A percentile compares a stretch with the other conserved stretches of the same genome.
Conservation (phyloP, 2,888 invertebrate species). For the Chrysotoxum bicinctum region DNA sequence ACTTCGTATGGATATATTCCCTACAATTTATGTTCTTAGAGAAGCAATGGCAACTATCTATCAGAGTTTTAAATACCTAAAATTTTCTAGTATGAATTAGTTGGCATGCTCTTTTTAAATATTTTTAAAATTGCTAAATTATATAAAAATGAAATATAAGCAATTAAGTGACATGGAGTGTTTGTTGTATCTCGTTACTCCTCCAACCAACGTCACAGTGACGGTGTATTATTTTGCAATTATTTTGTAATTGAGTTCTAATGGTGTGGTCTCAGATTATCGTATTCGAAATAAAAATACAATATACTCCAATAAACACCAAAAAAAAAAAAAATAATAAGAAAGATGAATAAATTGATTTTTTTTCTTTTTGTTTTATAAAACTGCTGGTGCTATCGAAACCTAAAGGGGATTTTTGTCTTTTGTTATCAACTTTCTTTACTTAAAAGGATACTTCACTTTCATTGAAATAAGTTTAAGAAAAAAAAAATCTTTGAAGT, state of each 20-base stretch:
- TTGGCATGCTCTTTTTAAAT: no score
- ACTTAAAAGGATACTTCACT: background rate
- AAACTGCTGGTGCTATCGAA: constrained; percentile 1
- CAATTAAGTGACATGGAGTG: background rate
- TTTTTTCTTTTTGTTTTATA: constrained; percentile 12
- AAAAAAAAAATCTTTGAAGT: constrained; percentile 49
- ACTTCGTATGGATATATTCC: no score
- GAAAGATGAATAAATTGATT: constrained; percentile 42
- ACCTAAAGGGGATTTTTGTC: constrained; percentile 39
- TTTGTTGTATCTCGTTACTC: constrained; percentile 21
- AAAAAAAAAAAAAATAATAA: background rate
- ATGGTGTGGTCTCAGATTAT: constrained; percentile 56
- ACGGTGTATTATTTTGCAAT: constrained; percentile 67
- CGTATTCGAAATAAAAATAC: constrained; percentile 27
- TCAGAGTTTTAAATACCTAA: no score
- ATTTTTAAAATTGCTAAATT: no score
- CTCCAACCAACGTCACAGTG: no score
- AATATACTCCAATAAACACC: background rate
- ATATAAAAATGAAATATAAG: no score
- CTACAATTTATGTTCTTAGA: no score
- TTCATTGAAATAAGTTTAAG: constrained; percentile 1
- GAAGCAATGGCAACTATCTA: no score
- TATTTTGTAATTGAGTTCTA: constrained; percentile 71
- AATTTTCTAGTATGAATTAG: no score
- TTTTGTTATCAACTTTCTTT: constrained; percentile 29